Base-by-base conservation (phyloP, 2,797 vertebrate species). In the Prunella strophiata region DNA sequence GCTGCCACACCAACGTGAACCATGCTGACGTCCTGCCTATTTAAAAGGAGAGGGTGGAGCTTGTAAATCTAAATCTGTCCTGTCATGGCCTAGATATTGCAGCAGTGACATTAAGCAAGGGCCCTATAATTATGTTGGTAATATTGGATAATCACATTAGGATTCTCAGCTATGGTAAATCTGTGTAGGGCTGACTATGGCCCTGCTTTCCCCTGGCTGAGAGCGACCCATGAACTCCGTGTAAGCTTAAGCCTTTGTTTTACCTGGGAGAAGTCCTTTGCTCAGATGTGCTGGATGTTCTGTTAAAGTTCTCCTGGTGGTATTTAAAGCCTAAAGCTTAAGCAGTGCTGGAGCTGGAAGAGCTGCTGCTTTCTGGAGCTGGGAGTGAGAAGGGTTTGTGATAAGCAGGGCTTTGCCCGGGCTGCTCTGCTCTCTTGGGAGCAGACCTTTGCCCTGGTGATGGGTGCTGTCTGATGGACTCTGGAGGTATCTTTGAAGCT, bases 81-180 rank as follows among this genome's bases (percentile, higher is more conserved):
- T 84, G 65, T 86, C 85, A 30, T 90, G 94, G 91, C 96, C 94
- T 96, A 94, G 91, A 90, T 96, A 86, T 81, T 88, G 88, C 89
- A 86, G 88, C 81, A 75, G 10, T 81, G 82, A 72, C 70, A 82
- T 76, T 48, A 36, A 85, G 91, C 9, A 6, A 88, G n/a, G 54
- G 83, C 73, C 65, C 90, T 94, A 0, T 88, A 71, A 94, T 92
- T 85, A 13, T 77, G 78, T 34, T 80, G 84, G 87, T 93, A 70
- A 73, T 80, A 25, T 83, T 89, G 93, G 93, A 74, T 96, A 95
- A 96, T 89, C 87, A 85, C 85, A 74, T 95, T 92, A 95, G 79
- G 78, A 11, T 66, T 79, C 87, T 92, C 57, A 26, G 85, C 93
- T 88, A 0, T 27, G 61, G 78, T 62, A 82, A 79, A 70, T 63